Base-by-base conservation (phyloP, 1,140 invertebrate species). In the Acromyrmex charruanus region DNA sequence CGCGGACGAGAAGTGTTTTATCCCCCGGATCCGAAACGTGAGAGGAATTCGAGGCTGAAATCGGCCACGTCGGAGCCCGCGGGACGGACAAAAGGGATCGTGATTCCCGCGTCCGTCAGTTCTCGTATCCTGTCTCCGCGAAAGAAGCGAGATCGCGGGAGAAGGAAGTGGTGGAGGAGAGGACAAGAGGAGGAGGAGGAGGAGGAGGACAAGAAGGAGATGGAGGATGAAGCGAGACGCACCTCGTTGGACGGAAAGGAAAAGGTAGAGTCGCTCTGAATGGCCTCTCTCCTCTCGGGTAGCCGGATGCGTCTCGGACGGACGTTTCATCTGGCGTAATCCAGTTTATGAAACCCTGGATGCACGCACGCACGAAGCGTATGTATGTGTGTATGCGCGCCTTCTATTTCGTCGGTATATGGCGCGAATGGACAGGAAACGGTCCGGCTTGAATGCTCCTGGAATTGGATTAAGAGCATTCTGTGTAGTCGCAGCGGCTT, bases 401-500 rank as follows among this genome's bases (percentile, higher is more conserved):
- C 88, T 92, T 90, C 87, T 91, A 90, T 87, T 89, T 92, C 89
- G 90, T 86, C 91, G 89, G 85, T 80, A 39, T 49, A 86, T 88
- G 72, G 77, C 66, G 91, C 93, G 91, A 94, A 94, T 93, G 92
- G 92, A 93, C 93, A 94, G 93, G 94, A 94, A 94, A 92, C 92
- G 87, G 90, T 88, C 88, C 66, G 90, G 87, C 66, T 86, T 94
- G 92, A 93, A 93, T 92, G 87, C 91, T 88, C 77, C 81, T 91
- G 85, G 89, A 92, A 91, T 92, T 93, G 89, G 94, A 93, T 94
- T 91, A 88, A 92, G 89, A 84, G 84, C 89, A 88, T 90, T 90
- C 86, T 90, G 63, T 80, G 25, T 79, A 87, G 68, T 69, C 85
- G 61, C 75, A 63, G 16, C 44, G 35, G 49, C 86, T 25, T 39